Evolutionary conservation across 1,140 invertebrate species (phyloP).

Genomic region (Solen grandis): DNA sequence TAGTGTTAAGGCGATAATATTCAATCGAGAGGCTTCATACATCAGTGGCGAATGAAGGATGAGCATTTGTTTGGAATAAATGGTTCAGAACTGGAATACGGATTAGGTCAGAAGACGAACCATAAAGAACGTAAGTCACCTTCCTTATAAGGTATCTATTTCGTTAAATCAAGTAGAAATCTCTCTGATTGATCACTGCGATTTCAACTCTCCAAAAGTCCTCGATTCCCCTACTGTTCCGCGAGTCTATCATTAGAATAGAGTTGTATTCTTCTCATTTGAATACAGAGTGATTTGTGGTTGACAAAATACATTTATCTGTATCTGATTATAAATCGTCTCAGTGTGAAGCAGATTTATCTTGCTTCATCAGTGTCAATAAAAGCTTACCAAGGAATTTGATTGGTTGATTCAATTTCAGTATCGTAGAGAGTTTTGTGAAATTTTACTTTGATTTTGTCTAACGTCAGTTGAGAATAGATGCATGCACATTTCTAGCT

Average conservation of each 20-base stretch:
- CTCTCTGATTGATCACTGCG: constrained; percentile 39
- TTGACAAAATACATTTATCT: constrained; percentile 55
- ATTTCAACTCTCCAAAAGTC: not conserved
- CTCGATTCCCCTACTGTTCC: not conserved
- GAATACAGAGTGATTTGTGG: constrained; percentile 45
- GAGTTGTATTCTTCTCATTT: constrained; percentile 34
- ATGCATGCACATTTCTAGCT: too few relatives aligned
- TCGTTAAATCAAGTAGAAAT: constrained; percentile 45
- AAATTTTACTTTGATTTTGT: not conserved
- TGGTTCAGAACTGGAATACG: constrained; percentile 17
- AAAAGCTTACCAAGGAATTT: constrained; percentile 26
- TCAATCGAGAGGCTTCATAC: constrained; percentile 33
- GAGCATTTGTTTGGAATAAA: constrained; percentile 30
- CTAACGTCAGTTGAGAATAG: too few relatives aligned
- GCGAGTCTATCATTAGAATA: constrained; percentile 35
- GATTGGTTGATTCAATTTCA: constrained; percentile 41
- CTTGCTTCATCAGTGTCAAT: constrained; percentile 27
- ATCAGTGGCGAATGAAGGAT: constrained; percentile 13
- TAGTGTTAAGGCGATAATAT: constrained; percentile 27
- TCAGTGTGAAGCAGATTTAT: constrained; percentile 26
- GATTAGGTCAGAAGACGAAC: constrained; percentile 14
- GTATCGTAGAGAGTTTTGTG: not conserved
- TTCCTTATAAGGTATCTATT: constrained; percentile 43
- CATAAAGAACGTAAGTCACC: constrained; percentile 30
- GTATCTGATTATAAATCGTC: constrained; percentile 33